Conservation (phyloP, 2,888 invertebrate species). For the Nemapogon koenigi region DNA sequence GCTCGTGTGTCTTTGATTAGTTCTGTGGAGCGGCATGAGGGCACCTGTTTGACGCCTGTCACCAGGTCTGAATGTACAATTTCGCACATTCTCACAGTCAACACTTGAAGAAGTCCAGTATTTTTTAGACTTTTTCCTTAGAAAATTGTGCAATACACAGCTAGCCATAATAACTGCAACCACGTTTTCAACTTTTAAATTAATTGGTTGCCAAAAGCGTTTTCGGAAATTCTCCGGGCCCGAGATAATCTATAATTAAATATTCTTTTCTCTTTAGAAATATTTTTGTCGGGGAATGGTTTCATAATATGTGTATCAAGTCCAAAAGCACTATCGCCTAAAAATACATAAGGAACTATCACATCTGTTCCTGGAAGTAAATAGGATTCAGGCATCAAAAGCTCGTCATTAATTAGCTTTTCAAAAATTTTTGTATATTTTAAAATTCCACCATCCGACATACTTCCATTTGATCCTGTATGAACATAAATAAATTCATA, state of each 20-base stretch:
- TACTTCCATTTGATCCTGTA: background rate
- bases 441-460: background rate
- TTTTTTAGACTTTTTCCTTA: constrained; percentile 7
- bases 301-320: constrained; percentile 19
- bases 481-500: background rate
- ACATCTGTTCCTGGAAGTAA: background rate
- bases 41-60: background rate
- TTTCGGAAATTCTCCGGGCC: constrained; percentile 18
- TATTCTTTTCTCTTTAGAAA: constrained; percentile 15
- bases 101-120: background rate
- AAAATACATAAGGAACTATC: background rate
- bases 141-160: constrained; percentile 12
- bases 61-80: background rate
- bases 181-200: constrained; percentile 17
- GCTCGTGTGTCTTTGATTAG: too few relatives aligned
- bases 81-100: background rate
- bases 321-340: background rate
- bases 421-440: background rate
- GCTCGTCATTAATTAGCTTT: background rate
- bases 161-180: constrained; percentile 17
- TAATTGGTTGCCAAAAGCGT: constrained; percentile 19
- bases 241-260: constrained; percentile 19
- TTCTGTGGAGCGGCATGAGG: too few relatives aligned
- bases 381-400: background rate
- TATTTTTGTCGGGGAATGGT: constrained; percentile 19